These are phyloP conservation scores for Caenorhabditis parvicauda DNA, from an alignment of 2,888 invertebrate genomes.

Conservation along the genomic window DNA sequence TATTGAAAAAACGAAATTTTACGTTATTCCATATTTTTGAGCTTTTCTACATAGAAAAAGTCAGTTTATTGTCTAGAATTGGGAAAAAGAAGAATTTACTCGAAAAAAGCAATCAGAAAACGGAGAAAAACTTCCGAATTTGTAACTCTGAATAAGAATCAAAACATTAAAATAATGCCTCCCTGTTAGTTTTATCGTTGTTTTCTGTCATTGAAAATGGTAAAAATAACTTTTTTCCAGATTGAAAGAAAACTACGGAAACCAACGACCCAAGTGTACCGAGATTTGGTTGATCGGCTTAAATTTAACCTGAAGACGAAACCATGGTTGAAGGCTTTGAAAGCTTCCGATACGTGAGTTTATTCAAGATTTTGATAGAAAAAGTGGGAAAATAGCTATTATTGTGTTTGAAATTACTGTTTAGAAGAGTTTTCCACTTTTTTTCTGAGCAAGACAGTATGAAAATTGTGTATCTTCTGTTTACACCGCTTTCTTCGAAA, in stretches of 20 bases:
- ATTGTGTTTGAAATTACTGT: neutral
- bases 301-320: slow-evolving; percentile 60
- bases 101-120: neutral
- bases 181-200: too few relatives aligned
- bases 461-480: neutral
- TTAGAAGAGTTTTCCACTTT: neutral
- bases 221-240: slow-evolving; percentile 9
- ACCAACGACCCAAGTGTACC: slow-evolving; percentile 43
- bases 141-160: too few relatives aligned
- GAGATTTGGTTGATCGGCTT: slow-evolving; percentile 53
- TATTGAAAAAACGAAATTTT: too few relatives aligned
- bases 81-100: too few relatives aligned
- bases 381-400: neutral
- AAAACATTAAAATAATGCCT: too few relatives aligned
- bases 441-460: neutral
- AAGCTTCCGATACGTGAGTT: slow-evolving; percentile 78
- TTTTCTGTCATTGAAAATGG: too few relatives aligned
- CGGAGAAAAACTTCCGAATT: too few relatives aligned
- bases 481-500: neutral
- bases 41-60: too few relatives aligned
- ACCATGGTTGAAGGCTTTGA: slow-evolving; percentile 88
- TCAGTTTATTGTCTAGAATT: too few relatives aligned
- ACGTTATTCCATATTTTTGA: too few relatives aligned
- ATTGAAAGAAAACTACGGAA: slow-evolving; percentile 40
- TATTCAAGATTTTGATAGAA: slow-evolving; percentile 2